Conservation (phyloP, 2,113 vertebrate species). For the Aegypius monachus region DNA sequence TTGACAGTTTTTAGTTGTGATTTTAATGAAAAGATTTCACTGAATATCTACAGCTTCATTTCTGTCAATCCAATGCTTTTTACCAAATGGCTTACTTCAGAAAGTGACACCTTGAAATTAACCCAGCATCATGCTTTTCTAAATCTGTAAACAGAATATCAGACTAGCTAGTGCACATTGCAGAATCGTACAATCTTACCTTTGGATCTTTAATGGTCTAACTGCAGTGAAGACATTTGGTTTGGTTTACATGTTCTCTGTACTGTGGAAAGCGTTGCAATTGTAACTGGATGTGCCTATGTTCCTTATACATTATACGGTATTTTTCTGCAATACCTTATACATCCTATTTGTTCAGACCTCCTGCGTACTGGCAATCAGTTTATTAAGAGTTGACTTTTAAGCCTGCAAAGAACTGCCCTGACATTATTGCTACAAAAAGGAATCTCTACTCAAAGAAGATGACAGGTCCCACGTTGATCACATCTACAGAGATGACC, state of each 20-base stretch:
- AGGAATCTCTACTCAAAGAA: neutral
- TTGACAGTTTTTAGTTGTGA: neutral
- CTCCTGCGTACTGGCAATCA: neutral
- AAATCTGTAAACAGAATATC: neutral
- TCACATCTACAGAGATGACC: neutral
- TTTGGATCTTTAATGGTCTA: neutral
- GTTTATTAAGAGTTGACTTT: neutral
- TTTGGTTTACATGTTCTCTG: neutral
- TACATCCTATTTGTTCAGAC: neutral
- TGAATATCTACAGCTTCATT: neutral
- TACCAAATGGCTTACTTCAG: neutral
- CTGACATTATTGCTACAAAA: neutral
- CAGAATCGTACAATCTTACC: neutral
- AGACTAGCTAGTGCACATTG: neutral
- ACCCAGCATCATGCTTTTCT: neutral
- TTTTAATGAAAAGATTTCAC: neutral
- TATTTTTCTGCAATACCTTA: neutral
- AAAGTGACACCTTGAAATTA: neutral
- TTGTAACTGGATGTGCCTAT: neutral
- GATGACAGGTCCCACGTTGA: neutral
- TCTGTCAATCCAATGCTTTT: neutral
- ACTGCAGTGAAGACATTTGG: neutral
- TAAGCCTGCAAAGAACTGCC: neutral
- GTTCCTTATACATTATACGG: neutral
- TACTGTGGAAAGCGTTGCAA: neutral